Evolutionary conservation across 2,797 vertebrate genomes (phyloP).

Genomic region (Enteromius paludinosus): DNA sequence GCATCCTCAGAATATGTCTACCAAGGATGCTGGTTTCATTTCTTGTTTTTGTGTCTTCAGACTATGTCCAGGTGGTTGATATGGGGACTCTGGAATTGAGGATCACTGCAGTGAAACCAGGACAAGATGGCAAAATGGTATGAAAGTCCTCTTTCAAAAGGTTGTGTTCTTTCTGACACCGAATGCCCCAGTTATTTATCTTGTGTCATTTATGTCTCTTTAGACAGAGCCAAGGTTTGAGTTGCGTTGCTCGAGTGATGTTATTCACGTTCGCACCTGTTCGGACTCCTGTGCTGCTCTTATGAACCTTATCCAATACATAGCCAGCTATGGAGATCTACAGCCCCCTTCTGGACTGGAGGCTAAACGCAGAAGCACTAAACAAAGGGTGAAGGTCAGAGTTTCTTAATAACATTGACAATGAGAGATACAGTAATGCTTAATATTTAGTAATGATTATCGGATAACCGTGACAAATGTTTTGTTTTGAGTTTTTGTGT

Average conservation of each 20-base stretch:
- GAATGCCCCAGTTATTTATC: not conserved
- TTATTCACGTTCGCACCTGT: slow-evolving; percentile 93
- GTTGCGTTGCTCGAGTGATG: slow-evolving; percentile 94
- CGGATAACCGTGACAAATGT: not conserved
- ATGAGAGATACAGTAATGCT: too few species aligned
- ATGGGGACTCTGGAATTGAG: slow-evolving; percentile 95
- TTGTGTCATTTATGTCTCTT: slow-evolving; percentile 11
- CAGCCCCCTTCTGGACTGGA: slow-evolving; percentile 81
- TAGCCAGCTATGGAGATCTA: slow-evolving; percentile 95
- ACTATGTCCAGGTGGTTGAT: slow-evolving; percentile 97
- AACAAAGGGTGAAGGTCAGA: slow-evolving; percentile 85
- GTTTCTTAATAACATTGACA: not conserved
- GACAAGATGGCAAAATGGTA: slow-evolving; percentile 85
- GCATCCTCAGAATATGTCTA: not conserved
- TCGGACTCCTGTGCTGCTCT: slow-evolving; percentile 95
- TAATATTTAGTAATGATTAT: not conserved
- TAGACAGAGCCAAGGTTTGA: slow-evolving; percentile 92
- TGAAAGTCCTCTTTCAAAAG: slow-evolving; percentile 50
- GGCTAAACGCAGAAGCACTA: slow-evolving; percentile 71
- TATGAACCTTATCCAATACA: slow-evolving; percentile 98
- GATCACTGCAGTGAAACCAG: slow-evolving; percentile 90
- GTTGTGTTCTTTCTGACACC: not conserved
- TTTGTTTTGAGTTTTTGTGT: not conserved
- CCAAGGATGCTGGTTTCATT: slow-evolving; percentile 8
- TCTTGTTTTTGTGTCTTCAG: slow-evolving; percentile 69